A percentile compares a stretch with the other conserved stretches of the same genome.
Evolutionary conservation across 1,140 invertebrate species (phyloP).

Genomic region (Procambarus virginalis): DNA sequence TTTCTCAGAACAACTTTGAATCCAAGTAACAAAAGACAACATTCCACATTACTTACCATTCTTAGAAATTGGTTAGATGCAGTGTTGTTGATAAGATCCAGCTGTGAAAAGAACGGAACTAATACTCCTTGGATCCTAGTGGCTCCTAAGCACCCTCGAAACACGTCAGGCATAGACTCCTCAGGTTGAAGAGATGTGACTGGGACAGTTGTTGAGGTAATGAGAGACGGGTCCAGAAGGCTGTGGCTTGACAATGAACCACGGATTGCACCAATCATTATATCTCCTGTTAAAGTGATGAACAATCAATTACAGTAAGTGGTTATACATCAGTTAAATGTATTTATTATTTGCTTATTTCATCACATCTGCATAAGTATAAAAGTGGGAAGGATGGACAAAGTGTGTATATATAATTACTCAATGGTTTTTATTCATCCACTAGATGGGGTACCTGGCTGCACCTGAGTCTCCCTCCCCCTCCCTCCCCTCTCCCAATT

Average conservation of each 20-base stretch:
- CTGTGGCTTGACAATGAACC: not conserved
- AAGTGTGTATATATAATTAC: too few relatives aligned
- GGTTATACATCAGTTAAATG: too few relatives aligned
- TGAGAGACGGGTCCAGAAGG: not conserved
- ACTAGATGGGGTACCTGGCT: too few relatives aligned
- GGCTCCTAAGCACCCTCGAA: slow-evolving; percentile 93
- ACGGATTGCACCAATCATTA: slow-evolving; percentile 10
- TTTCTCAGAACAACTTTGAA: not conserved
- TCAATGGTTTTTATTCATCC: too few relatives aligned
- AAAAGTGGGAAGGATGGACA: too few relatives aligned
- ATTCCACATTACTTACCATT: slow-evolving; percentile 17
- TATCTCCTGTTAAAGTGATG: slow-evolving; percentile 3
- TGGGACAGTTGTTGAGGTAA: slow-evolving; percentile 1
- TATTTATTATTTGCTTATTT: too few relatives aligned
- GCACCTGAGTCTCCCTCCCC: too few relatives aligned
- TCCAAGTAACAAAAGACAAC: not conserved
- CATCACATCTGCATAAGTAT: too few relatives aligned
- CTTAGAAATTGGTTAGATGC: slow-evolving; percentile 71
- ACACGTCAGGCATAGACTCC: slow-evolving; percentile 73
- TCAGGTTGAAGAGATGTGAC: not conserved
- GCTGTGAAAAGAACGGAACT: slow-evolving; percentile 87
- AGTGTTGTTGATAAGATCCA: slow-evolving; percentile 72
- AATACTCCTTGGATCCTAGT: slow-evolving; percentile 88
- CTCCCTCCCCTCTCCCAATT: too few relatives aligned
- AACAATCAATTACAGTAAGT: not conserved